Evolutionary conservation across 2,888 invertebrate genomes (phyloP).

Genomic region (Pterostichus madidus): DNA sequence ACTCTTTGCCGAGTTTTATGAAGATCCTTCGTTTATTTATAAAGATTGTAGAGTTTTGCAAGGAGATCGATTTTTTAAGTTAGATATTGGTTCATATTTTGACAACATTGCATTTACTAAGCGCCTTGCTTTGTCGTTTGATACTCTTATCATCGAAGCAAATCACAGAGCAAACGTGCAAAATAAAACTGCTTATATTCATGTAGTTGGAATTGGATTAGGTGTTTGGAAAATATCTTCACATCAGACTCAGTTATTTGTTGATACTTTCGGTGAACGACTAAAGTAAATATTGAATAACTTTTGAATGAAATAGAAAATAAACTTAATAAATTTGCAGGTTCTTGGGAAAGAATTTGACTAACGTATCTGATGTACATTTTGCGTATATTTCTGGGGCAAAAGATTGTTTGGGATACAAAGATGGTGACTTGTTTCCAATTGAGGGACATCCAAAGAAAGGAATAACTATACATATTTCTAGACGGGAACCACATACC

Average conservation of each 20-base stretch:
- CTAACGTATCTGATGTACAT: constrained; percentile 82
- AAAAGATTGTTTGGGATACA: constrained; percentile 76
- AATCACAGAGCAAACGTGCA: constrained; percentile 75
- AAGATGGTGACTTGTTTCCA: constrained; percentile 74
- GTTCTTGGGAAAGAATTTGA: constrained; percentile 73
- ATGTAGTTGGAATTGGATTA: constrained; percentile 74
- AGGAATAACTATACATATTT: constrained; percentile 77
- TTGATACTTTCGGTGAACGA: constrained; percentile 71
- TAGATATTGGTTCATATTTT: constrained; percentile 71
- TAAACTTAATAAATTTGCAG: constrained; percentile 72
- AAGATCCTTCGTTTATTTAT: constrained; percentile 68
- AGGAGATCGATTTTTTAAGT: constrained; percentile 35
- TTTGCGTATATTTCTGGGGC: constrained; percentile 82
- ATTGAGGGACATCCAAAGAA: constrained; percentile 70
- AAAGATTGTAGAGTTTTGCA: constrained; percentile 52
- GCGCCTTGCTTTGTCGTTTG: constrained; percentile 74
- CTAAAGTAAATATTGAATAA: constrained; percentile 67
- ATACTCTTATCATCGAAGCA: constrained; percentile 76
- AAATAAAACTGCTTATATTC: constrained; percentile 75
- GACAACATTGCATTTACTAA: constrained; percentile 76
- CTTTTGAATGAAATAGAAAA: background rate
- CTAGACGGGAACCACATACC: constrained; percentile 80
- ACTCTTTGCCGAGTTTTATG: constrained; percentile 73
- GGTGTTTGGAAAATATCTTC: constrained; percentile 71
- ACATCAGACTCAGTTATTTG: constrained; percentile 70